A percentile compares a stretch with the other conserved stretches of the same genome.
phyloP scores from a whole-genome alignment of 1,140 invertebrate genomes.

The Drosophila setifemur region DNA sequence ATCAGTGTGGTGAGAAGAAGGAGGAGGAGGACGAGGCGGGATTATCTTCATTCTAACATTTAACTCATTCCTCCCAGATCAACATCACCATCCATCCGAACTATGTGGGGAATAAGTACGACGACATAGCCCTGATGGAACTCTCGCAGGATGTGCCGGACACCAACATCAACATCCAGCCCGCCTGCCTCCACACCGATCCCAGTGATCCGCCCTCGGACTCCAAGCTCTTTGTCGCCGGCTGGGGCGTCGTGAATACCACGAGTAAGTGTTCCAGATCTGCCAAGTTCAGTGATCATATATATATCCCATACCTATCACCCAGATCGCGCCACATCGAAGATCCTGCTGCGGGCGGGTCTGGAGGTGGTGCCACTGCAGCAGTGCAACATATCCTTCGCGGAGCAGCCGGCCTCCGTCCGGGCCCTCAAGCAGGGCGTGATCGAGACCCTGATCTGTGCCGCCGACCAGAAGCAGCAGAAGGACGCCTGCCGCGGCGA shows the following conservation, averaged over 20 bases:
- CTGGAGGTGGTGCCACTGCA: slow-evolving; percentile 45
- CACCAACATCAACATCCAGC: slow-evolving; percentile 25
- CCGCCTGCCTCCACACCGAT: slow-evolving; percentile 63
- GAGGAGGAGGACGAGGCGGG: no score
- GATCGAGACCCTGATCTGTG: slow-evolving; percentile 83
- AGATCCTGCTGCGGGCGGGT: slow-evolving; percentile 59
- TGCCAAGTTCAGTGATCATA: no score
- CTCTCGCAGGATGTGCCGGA: slow-evolving; percentile 32
- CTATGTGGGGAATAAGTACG: slow-evolving; percentile 58
- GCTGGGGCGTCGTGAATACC: slow-evolving; percentile 65
- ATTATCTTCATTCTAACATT: not conserved
- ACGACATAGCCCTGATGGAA: slow-evolving; percentile 72
- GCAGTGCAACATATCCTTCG: slow-evolving; percentile 40
- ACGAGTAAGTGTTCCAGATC: slow-evolving; percentile 63
- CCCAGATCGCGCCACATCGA: slow-evolving; percentile 48
- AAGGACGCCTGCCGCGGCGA: slow-evolving; percentile 87
- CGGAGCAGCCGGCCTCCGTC: slow-evolving; percentile 5
- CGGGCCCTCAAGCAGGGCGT: slow-evolving; percentile 43
- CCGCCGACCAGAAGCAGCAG: slow-evolving; percentile 82
- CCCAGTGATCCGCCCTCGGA: slow-evolving; percentile 34
- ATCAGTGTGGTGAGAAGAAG: slow-evolving; percentile 49
- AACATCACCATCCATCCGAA: slow-evolving; percentile 55
- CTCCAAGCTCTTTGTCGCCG: slow-evolving; percentile 52
- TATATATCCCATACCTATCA: no score
- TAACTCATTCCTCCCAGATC: not conserved